Conservation (phyloP, 2,113 vertebrate species). For the Microcebus murinus region DNA sequence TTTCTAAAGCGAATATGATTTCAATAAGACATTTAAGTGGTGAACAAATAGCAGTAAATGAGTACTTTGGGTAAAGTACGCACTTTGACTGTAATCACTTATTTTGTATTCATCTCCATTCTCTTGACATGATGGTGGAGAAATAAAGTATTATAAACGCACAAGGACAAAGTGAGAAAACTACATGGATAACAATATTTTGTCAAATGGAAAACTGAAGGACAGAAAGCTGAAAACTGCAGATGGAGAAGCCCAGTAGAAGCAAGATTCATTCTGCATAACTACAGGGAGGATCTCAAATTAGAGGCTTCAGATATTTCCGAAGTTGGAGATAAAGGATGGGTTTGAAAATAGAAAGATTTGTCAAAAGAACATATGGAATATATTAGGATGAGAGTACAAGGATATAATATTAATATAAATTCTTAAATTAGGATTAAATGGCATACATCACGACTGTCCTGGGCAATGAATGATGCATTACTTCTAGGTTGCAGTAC, state of each 20-base stretch:
- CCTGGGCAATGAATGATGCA: background rate
- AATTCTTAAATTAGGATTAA: background rate
- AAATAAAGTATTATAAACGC: background rate
- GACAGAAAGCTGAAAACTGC: background rate
- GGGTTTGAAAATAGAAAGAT: background rate
- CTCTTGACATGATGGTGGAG: background rate
- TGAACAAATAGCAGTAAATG: background rate
- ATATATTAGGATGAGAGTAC: background rate
- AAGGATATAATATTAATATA: background rate
- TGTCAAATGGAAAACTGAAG: background rate
- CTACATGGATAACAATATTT: background rate
- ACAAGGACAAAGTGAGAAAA: slow-evolving; percentile 1
- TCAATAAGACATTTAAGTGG: background rate
- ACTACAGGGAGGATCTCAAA: background rate
- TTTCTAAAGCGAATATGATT: background rate
- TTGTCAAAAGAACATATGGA: background rate
- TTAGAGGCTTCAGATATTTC: background rate
- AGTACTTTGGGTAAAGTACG: background rate
- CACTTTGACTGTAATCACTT: background rate
- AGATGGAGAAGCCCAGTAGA: background rate
- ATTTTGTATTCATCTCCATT: background rate
- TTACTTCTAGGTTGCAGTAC: background rate
- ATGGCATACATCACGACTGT: background rate
- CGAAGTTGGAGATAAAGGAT: background rate
- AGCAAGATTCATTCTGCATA: background rate